Evolutionary conservation across 2,888 invertebrate species (phyloP).

Genomic region (Dryocosmus kuriphilus): DNA sequence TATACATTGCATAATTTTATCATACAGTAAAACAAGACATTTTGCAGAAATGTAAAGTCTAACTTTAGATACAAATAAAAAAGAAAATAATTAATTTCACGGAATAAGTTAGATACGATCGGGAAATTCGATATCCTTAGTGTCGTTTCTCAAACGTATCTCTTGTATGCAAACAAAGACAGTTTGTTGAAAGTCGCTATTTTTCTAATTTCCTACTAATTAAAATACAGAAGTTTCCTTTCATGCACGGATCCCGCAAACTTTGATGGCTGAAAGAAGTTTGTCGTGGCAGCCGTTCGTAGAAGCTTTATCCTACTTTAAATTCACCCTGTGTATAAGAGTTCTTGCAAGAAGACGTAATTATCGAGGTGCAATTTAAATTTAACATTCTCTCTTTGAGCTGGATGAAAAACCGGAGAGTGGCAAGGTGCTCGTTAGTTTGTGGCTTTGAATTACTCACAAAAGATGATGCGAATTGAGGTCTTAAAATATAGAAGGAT

Average conservation of each 20-base stretch:
- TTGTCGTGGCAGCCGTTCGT: conserved; percentile 20
- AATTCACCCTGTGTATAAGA: conserved; percentile 29
- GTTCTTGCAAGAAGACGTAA: conserved; percentile 37
- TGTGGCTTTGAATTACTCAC: not conserved
- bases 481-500: conserved; percentile 3
- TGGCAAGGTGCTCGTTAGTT: conserved; percentile 36
- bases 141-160: not conserved
- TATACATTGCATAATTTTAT: not conserved
- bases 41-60: not conserved
- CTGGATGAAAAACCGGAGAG: conserved; percentile 33
- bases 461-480: not conserved
- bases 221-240: conserved; percentile 20
- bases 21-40: not conserved
- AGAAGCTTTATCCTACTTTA: conserved; percentile 32
- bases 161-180: not conserved
- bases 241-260: not conserved
- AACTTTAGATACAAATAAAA: not conserved
- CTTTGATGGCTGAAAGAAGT: conserved; percentile 26
- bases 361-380: conserved; percentile 40
- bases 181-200: not conserved
- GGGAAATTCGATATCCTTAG: not conserved
- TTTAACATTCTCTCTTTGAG: conserved; percentile 39
- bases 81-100: not conserved
- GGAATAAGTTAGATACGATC: not conserved
- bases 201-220: not conserved